A percentile compares a stretch with the other conserved stretches of the same genome.
Conservation (phyloP, 2,113 vertebrate genomes). For the Brachypteracias leptosomus region DNA sequence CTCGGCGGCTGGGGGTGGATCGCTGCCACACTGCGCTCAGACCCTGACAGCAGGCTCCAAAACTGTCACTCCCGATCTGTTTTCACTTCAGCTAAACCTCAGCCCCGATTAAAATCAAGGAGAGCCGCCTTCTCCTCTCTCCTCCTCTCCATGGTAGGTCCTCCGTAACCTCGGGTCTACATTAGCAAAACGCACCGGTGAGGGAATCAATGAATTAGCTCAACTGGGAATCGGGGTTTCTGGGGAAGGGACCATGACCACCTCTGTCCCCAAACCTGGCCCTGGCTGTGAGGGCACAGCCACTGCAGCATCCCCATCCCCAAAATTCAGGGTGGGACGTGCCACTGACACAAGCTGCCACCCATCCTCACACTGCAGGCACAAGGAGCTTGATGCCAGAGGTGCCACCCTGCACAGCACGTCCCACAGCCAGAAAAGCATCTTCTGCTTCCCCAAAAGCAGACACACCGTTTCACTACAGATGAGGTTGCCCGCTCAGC, state of each 20-base stretch:
- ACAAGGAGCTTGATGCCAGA: fast-evolving
- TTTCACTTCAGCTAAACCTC: slow-evolving; percentile 75
- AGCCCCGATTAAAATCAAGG: slow-evolving; percentile 72
- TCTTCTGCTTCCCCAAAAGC: not conserved
- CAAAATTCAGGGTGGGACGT: fast-evolving
- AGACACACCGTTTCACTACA: fast-evolving
- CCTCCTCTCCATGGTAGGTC: not conserved
- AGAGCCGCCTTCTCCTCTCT: slow-evolving; percentile 1
- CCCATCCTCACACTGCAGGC: fast-evolving
- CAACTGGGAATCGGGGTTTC: not conserved
- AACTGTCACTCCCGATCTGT: slow-evolving; percentile 80
- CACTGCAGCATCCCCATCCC: fast-evolving
- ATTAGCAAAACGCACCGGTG: not conserved
- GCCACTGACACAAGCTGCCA: fast-evolving
- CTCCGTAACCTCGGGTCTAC: not conserved
- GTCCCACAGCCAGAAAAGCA: not conserved
- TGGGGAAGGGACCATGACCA: not conserved
- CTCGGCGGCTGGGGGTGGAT: slow-evolving; percentile 11
- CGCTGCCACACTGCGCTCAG: not conserved
- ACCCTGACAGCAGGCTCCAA: slow-evolving; percentile 70
- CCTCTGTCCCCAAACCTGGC: not conserved
- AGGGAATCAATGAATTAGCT: not conserved
- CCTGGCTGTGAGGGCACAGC: fast-evolving
- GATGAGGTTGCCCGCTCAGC: not conserved
- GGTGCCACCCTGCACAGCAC: fast-evolving